A percentile compares a stretch with the other conserved stretches of the same genome.
Evolutionary conservation across 2,797 vertebrate species (phyloP).

Genomic region (Enteromius thamalakanensis): DNA sequence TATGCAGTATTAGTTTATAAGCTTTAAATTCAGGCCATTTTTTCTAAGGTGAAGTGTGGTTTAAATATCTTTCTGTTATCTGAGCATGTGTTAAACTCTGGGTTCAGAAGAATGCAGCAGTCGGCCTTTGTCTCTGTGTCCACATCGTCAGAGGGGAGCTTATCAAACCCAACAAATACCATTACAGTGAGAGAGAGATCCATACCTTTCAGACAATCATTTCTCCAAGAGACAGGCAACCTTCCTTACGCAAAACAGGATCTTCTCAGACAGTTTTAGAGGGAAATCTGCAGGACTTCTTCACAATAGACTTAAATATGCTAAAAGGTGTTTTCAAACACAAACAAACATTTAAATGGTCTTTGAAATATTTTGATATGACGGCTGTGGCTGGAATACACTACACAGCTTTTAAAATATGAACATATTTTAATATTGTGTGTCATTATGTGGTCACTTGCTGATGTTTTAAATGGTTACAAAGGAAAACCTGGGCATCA

Average conservation of each 20-base stretch:
- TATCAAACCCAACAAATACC: slow-evolving; percentile 45
- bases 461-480: neutral
- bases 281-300: neutral
- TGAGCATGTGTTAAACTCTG: slow-evolving; percentile 49
- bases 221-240: neutral
- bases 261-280: neutral
- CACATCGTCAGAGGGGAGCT: slow-evolving; percentile 50
- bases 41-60: slow-evolving; percentile 40
- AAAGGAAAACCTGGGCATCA: neutral
- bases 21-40: slow-evolving; percentile 15
- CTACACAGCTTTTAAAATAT: neutral
- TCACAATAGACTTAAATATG: neutral
- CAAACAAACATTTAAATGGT: neutral
- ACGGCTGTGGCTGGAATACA: neutral
- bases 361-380: neutral
- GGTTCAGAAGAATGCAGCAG: slow-evolving; percentile 56
- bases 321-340: neutral
- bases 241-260: neutral
- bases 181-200: slow-evolving; percentile 22
- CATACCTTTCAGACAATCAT: neutral
- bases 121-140: slow-evolving; percentile 58
- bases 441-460: neutral
- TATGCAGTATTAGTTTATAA: slow-evolving; percentile 17
- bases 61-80: slow-evolving; percentile 61
- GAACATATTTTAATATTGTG: neutral